A percentile compares a stretch with the other conserved stretches of the same genome.
These are phyloP conservation scores for Oreochromis tanganicae DNA, from an alignment of 2,113 vertebrate genomes.

Conservation along the genomic window DNA sequence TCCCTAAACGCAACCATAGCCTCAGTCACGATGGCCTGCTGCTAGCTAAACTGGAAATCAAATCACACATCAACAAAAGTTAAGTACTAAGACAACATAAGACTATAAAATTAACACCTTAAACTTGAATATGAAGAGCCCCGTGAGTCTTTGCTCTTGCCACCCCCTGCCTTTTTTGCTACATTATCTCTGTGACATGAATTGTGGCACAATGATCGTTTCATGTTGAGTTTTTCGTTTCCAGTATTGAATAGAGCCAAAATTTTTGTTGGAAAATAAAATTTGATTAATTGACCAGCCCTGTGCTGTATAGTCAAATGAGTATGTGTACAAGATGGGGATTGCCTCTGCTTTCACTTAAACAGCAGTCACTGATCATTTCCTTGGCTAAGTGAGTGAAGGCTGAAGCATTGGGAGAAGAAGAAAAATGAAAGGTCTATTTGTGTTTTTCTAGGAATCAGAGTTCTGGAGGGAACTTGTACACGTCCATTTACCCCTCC, in stretches of 20 bases:
- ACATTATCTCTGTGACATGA: not conserved
- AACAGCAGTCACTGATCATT: slow-evolving; percentile 35
- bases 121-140: not conserved
- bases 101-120: not conserved
- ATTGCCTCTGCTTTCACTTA: not conserved
- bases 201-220: not conserved
- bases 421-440: slow-evolving; percentile 19
- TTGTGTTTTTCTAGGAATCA: slow-evolving; percentile 33
- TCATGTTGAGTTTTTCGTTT: not conserved
- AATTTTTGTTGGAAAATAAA: not conserved
- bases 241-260: not conserved
- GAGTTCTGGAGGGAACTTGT: not conserved
- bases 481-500: slow-evolving; percentile 4
- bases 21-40: not conserved
- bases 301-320: not conserved
- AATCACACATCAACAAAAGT: not conserved
- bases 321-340: not conserved
- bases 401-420: not conserved
- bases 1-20: not conserved
- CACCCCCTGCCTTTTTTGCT: not conserved
- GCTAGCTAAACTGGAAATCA: not conserved
- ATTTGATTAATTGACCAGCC: not conserved
- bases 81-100: not conserved
- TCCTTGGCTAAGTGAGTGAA: slow-evolving; percentile 5
- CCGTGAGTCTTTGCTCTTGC: not conserved